Evolutionary conservation across 2,113 vertebrate genomes (phyloP).

Genomic region (Martes martes): DNA sequence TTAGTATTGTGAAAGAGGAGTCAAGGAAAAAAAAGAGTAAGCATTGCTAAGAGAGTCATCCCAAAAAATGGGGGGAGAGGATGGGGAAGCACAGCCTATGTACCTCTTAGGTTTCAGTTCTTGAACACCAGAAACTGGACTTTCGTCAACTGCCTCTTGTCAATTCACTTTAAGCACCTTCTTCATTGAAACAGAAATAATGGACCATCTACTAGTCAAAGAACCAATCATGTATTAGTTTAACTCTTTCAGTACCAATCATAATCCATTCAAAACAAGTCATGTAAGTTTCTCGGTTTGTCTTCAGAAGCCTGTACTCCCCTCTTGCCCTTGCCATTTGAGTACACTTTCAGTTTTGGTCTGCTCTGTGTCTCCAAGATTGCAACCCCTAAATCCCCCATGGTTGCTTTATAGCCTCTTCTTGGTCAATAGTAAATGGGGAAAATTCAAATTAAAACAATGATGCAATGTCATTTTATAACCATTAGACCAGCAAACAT

Average conservation of each 20-base stretch:
- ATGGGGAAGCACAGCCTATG: background rate
- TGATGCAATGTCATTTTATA: background rate
- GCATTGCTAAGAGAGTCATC: background rate
- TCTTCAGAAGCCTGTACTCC: background rate
- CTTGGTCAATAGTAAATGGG: background rate
- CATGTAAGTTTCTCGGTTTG: background rate
- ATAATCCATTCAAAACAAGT: background rate
- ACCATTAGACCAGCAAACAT: background rate
- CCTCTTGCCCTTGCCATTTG: background rate
- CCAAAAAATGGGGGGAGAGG: background rate
- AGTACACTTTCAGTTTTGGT: background rate
- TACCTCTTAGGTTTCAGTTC: background rate
- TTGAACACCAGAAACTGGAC: background rate
- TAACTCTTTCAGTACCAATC: background rate
- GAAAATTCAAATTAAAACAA: slow-evolving; percentile 32
- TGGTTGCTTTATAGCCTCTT: background rate
- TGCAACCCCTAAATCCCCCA: background rate
- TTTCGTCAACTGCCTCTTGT: background rate
- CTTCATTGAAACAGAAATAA: background rate
- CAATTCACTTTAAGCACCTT: background rate
- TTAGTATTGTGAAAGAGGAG: background rate
- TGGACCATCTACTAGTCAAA: background rate
- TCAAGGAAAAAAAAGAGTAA: background rate
- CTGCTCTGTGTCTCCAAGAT: background rate
- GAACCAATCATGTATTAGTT: background rate